These are phyloP conservation scores for Danio jaintianensis DNA, from an alignment of 2,797 vertebrate species.

Conservation along the genomic window DNA sequence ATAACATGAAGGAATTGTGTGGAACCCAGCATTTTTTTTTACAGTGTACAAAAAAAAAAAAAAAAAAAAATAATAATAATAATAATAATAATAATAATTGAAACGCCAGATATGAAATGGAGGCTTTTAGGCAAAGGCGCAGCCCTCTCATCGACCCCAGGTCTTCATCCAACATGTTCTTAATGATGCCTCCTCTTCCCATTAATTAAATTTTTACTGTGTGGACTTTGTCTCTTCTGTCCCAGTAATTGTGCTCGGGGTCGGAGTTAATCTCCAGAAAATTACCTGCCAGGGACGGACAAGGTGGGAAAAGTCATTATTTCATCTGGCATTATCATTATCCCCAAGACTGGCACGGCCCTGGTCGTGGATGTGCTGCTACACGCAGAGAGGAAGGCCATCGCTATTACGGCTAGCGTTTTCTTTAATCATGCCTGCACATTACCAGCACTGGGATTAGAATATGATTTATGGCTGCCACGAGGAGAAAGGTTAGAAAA, in stretches of 20 bases:
- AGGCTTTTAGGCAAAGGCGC: slow-evolving; percentile 6
- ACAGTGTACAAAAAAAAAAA: no score
- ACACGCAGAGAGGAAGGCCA: slow-evolving; percentile 34
- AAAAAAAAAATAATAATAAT: background rate
- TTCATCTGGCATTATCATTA: slow-evolving; percentile 61
- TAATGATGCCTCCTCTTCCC: slow-evolving; percentile 49
- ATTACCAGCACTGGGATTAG: slow-evolving; percentile 59
- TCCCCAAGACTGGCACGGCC: slow-evolving; percentile 53
- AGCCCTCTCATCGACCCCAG: slow-evolving; percentile 11
- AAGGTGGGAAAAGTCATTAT: slow-evolving; percentile 63
- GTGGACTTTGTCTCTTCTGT: slow-evolving; percentile 56
- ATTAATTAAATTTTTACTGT: slow-evolving; percentile 60
- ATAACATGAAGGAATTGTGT: no score
- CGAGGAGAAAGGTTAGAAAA: slow-evolving; percentile 54
- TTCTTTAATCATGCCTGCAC: slow-evolving; percentile 59
- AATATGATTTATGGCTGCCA: slow-evolving; percentile 60
- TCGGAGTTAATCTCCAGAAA: slow-evolving; percentile 63
- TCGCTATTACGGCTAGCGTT: slow-evolving; percentile 44
- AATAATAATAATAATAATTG: no score
- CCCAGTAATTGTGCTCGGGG: slow-evolving; percentile 47
- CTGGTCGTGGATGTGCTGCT: slow-evolving; percentile 7
- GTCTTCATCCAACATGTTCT: slow-evolving; percentile 49
- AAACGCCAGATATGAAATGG: background rate
- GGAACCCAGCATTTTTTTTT: no score
- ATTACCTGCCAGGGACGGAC: slow-evolving; percentile 56